Evolutionary conservation across 2,113 vertebrate genomes (phyloP).

Genomic region (Oryzias javanicus): DNA sequence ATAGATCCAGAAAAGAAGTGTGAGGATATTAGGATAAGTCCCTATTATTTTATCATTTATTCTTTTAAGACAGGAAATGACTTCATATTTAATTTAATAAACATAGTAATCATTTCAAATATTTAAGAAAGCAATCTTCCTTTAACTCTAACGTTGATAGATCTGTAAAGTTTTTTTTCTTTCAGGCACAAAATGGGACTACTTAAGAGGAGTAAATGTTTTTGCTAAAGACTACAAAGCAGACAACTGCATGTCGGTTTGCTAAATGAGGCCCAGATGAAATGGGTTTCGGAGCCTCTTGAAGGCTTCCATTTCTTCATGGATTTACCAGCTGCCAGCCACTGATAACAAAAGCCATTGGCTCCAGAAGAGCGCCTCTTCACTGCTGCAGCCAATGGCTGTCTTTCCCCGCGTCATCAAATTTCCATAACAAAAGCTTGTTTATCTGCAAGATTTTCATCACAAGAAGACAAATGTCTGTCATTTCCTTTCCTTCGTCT

Average conservation of each 20-base stretch:
- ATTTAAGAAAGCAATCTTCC: too few species aligned
- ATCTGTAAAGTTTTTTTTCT: too few species aligned
- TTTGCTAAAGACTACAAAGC: conserved; percentile 44
- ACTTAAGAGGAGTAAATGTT: not conserved
- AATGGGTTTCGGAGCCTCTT: conserved; percentile 65
- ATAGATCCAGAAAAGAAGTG: too few species aligned
- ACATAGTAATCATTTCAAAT: too few species aligned
- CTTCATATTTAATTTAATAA: too few species aligned
- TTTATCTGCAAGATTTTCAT: conserved; percentile 69
- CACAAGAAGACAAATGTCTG: conserved; percentile 46
- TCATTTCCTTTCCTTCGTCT: conserved; percentile 49
- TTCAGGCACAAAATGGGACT: too few species aligned
- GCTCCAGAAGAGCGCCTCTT: conserved; percentile 64
- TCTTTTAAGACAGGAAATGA: too few species aligned
- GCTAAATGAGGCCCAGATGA: conserved; percentile 56
- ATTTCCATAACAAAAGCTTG: conserved; percentile 74
- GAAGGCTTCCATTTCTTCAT: conserved; percentile 62
- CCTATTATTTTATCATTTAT: too few species aligned
- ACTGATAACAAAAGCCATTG: conserved; percentile 71
- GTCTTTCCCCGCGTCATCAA: conserved; percentile 52
- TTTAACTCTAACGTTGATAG: too few species aligned
- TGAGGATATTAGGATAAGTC: too few species aligned
- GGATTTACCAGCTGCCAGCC: conserved; percentile 70
- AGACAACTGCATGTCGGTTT: conserved; percentile 60
- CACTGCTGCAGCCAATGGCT: conserved; percentile 65